phyloP scores from a whole-genome alignment of 2,797 vertebrate species.

The Mustela erminea region DNA sequence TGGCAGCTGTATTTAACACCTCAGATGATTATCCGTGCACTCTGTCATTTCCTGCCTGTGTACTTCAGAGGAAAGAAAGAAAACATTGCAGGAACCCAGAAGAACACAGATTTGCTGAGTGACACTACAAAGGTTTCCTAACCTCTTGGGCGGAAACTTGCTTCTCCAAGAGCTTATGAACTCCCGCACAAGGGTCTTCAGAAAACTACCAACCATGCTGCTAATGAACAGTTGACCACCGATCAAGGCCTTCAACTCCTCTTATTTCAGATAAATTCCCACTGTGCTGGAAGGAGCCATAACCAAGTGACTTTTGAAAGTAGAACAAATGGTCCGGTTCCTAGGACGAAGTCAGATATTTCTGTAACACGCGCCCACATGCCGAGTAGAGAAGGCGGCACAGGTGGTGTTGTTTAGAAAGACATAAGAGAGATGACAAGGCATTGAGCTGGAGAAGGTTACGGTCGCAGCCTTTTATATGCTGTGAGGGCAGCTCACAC shows the following conservation, averaged over 20 bases:
- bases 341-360: not conserved
- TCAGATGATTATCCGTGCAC: too few relatives aligned
- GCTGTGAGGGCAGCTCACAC: fast-evolving
- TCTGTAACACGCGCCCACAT: not conserved
- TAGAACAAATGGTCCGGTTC: not conserved
- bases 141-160: not conserved
- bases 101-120: not conserved
- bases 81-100: not conserved
- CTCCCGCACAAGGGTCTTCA: not conserved
- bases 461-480: not conserved
- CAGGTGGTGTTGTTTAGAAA: not conserved
- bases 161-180: not conserved
- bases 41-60: not conserved
- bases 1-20: not conserved
- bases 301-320: not conserved
- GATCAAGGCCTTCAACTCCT: not conserved
- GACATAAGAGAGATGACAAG: not conserved
- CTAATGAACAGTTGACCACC: not conserved
- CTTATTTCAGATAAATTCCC: not conserved
- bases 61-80: not conserved
- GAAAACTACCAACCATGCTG: not conserved
- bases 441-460: not conserved
- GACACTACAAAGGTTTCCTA: fast-evolving
- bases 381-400: too few relatives aligned
- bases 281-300: not conserved